phyloP scores from a whole-genome alignment of 2,888 invertebrate species.

The Ariolimax columbianus region DNA sequence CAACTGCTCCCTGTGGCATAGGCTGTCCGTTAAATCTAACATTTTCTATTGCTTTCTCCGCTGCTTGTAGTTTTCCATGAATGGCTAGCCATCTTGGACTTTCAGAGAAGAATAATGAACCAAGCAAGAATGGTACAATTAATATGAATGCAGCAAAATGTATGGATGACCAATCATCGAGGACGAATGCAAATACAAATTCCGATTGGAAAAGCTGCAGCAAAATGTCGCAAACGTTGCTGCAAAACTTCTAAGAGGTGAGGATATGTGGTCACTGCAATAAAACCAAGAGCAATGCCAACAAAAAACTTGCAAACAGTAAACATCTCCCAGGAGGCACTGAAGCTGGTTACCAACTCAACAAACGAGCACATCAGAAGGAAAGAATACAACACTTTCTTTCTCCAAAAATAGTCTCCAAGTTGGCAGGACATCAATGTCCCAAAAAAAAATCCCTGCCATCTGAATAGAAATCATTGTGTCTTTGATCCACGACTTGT shows the following conservation, averaged over 20 bases:
- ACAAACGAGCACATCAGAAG: background rate
- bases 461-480: constrained; percentile 74
- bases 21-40: constrained; percentile 4
- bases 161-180: background rate
- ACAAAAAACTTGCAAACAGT: constrained; percentile 9
- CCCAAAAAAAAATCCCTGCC: constrained; percentile 71
- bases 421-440: constrained; percentile 72
- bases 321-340: constrained; percentile 30
- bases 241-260: constrained; percentile 18
- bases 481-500: constrained; percentile 60
- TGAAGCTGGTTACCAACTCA: constrained; percentile 12
- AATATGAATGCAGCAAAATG: background rate
- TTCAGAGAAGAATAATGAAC: constrained; percentile 13
- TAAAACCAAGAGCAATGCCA: background rate
- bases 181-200: background rate
- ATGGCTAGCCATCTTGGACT: constrained; percentile 20
- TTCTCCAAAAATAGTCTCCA: constrained; percentile 73
- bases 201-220: background rate
- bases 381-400: constrained; percentile 60
- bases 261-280: background rate
- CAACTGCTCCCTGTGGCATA: background rate
- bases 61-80: background rate
- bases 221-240: background rate
- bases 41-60: background rate
- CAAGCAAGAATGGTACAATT: background rate